A percentile compares a stretch with the other conserved stretches of the same genome.
Conservation (phyloP, 2,797 vertebrate species). For the Netta rufina region DNA sequence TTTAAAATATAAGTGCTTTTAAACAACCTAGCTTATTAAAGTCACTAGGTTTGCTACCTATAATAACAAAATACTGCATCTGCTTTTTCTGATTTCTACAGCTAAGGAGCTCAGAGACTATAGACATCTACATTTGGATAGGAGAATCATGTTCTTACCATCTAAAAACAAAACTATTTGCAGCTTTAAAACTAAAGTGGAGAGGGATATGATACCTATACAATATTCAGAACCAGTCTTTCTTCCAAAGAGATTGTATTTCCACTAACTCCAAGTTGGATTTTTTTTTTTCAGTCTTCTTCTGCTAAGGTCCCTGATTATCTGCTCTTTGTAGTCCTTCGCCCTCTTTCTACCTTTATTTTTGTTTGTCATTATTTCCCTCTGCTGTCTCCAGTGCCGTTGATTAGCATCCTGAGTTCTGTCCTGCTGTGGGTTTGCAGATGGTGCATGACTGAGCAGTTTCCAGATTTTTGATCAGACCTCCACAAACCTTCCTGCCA, state of each 20-base stretch:
- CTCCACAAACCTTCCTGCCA: background rate
- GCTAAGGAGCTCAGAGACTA: background rate
- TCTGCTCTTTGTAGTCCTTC: background rate
- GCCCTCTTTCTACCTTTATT: background rate
- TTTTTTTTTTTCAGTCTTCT: background rate
- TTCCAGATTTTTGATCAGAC: background rate
- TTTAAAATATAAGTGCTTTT: background rate
- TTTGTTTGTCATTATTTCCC: background rate
- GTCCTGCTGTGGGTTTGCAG: background rate
- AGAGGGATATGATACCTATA: no score
- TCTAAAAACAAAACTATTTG: background rate
- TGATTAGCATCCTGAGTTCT: background rate
- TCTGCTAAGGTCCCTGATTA: background rate
- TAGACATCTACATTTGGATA: accelerated
- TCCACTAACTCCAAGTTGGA: background rate
- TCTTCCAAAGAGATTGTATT: background rate
- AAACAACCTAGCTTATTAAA: background rate
- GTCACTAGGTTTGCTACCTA: accelerated
- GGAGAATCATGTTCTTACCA: background rate
- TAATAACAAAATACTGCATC: background rate
- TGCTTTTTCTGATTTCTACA: background rate
- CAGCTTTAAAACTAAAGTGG: no score
- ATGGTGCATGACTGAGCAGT: accelerated
- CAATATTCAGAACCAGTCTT: background rate
- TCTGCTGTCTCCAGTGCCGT: background rate